Percentiles rank a stretch among this genome's conserved stretches.
Evolutionary conservation across 2,797 vertebrate species (phyloP).

Genomic region (Mus minutoides): DNA sequence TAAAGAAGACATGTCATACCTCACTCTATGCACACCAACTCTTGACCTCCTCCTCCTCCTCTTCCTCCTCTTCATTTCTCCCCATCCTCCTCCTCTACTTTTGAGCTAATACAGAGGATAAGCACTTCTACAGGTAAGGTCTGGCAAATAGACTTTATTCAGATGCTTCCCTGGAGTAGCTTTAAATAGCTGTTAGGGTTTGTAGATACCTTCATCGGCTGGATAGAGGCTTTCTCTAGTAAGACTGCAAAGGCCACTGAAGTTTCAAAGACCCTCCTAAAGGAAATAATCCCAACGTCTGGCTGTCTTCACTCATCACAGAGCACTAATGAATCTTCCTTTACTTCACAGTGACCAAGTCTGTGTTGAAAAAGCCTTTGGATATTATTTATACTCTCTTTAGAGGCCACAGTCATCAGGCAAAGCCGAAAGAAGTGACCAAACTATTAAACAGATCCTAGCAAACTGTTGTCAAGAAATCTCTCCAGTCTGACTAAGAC

Average conservation of each 20-base stretch:
- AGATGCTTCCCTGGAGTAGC: neutral
- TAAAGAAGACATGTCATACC: neutral
- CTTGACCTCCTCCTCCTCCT: neutral
- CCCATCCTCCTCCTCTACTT: neutral
- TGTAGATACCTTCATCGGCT: neutral
- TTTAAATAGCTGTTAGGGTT: neutral
- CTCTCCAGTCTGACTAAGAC: neutral
- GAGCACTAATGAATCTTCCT: neutral
- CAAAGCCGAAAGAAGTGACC: neutral
- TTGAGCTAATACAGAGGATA: neutral
- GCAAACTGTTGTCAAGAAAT: neutral
- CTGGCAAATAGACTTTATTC: neutral
- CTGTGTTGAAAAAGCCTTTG: neutral
- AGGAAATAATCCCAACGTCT: neutral
- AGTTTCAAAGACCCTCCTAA: neutral
- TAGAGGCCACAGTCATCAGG: neutral
- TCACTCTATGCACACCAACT: neutral
- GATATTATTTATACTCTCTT: neutral
- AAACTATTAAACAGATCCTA: neutral
- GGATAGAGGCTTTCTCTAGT: neutral
- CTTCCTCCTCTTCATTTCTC: too few relatives aligned
- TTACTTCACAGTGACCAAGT: neutral
- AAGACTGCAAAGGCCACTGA: neutral
- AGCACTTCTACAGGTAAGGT: neutral
- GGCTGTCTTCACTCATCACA: neutral